phyloP scores from a whole-genome alignment of 1,140 invertebrate species.

The Riptortus pedestris region DNA sequence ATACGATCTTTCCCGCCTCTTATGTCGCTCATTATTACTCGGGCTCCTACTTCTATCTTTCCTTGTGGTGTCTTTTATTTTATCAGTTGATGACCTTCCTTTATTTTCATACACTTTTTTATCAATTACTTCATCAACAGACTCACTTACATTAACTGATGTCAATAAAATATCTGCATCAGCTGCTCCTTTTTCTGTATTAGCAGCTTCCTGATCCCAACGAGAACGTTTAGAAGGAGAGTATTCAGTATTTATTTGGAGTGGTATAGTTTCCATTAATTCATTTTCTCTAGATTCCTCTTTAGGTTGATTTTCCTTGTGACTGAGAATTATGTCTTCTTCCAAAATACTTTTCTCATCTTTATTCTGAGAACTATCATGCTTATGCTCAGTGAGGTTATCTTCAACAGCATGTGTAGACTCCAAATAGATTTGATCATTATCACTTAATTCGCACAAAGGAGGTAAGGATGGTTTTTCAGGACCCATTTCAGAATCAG shows the following conservation, averaged over 20 bases:
- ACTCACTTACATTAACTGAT: background rate
- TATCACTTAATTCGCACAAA: background rate
- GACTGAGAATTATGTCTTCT: too few relatives aligned
- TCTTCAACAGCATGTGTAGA: background rate
- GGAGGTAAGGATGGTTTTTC: background rate
- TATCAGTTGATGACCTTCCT: background rate
- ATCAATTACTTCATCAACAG: background rate
- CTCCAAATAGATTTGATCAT: background rate
- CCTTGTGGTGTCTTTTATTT: background rate
- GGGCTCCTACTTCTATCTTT: background rate
- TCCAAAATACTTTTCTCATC: too few relatives aligned
- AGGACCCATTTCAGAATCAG: slow-evolving; percentile 20
- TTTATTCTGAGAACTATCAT: background rate
- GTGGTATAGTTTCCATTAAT: background rate
- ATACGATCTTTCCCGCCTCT: slow-evolving; percentile 5
- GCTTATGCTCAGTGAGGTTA: background rate
- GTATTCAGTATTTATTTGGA: background rate
- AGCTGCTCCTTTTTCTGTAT: background rate
- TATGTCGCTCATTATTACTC: background rate
- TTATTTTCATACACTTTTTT: background rate
- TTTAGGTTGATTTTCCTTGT: background rate
- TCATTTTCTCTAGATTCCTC: background rate
- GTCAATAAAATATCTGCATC: background rate
- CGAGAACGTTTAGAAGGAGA: background rate
- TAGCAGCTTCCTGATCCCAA: background rate